These are phyloP conservation scores for Phortica okadai DNA, from an alignment of 2,888 invertebrate species.

Conservation along the genomic window DNA sequence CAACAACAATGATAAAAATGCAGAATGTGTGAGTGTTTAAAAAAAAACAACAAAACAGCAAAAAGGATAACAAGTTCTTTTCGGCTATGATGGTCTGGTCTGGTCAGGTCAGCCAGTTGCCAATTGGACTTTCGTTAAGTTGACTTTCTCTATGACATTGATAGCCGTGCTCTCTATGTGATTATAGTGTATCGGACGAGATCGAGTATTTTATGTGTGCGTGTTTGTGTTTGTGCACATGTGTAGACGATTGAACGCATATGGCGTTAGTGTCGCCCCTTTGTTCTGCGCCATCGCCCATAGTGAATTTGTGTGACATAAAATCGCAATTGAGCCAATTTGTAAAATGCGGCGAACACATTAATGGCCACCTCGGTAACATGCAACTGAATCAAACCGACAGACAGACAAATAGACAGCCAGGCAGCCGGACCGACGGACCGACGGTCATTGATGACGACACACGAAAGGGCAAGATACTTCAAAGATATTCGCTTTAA, in stretches of 20 bases:
- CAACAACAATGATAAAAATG: slow-evolving; percentile 33
- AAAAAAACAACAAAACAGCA: slow-evolving; percentile 37
- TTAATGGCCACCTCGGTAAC: slow-evolving; percentile 55
- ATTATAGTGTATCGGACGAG: slow-evolving; percentile 8
- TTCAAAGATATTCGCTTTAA: no score
- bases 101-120: slow-evolving; percentile 27
- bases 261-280: slow-evolving; percentile 49
- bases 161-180: background rate
- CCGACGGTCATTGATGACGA: no score
- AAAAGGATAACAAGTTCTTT: slow-evolving; percentile 36
- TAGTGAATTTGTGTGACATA: slow-evolving; percentile 67
- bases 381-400: no score
- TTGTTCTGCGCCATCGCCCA: slow-evolving; percentile 22
- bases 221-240: slow-evolving; percentile 39
- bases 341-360: slow-evolving; percentile 72
- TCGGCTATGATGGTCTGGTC: slow-evolving; percentile 16
- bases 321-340: slow-evolving; percentile 77
- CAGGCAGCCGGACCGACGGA: background rate
- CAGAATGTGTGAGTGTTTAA: slow-evolving; percentile 13
- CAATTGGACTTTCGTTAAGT: slow-evolving; percentile 1
- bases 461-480: no score
- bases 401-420: background rate
- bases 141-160: slow-evolving; percentile 14
- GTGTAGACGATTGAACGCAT: slow-evolving; percentile 67
- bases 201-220: background rate